Base-by-base conservation (phyloP, 2,113 vertebrate species). In the Rhinopomastus cyanomelas region DNA sequence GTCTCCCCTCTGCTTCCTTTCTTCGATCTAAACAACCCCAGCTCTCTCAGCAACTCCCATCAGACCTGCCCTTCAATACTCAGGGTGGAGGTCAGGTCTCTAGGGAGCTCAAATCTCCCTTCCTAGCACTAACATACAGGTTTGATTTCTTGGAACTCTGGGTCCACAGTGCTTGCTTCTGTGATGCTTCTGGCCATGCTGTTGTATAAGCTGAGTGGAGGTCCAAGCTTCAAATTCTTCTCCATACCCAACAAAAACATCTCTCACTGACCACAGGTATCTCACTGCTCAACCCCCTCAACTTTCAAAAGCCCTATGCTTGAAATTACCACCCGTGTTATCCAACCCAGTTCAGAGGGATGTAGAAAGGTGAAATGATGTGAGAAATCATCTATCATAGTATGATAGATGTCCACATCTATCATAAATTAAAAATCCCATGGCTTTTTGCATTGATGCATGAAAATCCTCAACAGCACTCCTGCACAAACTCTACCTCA, bases 351-450 rank as follows among this genome's bases (percentile, higher is more conserved):
- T 16, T 23, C 36, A 36, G 7, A n/a, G 66, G 23, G 67, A 49
- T 0, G 0, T 0, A 0, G 22, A 73, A 25, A 77, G 32, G 34
- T 44, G n/a, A n/a, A 64, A 39, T 8, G 46, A 73, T 0, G 4
- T 37, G 56, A 18, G 7, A 11, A 46, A 32, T n/a, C n/a, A n/a
- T n/a, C n/a, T n/a, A n/a, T n/a, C n/a, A n/a, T n/a, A n/a, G n/a
- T n/a, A n/a, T n/a, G n/a, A n/a, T n/a, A n/a, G n/a, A n/a, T n/a
- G n/a, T n/a, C 10, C 7, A 6, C 7, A 12, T 39, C 23, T 66
- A 25, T 61, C 30, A 37, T 7, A 53, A 57, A 53, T 39, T 39
- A 59, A 42, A 85, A 76, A 59, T 68, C 22, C 9, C 6, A 23
- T 2, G 1, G 6, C 9, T 37, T 3, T 57, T 4, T 65, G 15